These are phyloP conservation scores for Lycaena phlaeas DNA, from an alignment of 2,888 invertebrate species.

Conservation along the genomic window DNA sequence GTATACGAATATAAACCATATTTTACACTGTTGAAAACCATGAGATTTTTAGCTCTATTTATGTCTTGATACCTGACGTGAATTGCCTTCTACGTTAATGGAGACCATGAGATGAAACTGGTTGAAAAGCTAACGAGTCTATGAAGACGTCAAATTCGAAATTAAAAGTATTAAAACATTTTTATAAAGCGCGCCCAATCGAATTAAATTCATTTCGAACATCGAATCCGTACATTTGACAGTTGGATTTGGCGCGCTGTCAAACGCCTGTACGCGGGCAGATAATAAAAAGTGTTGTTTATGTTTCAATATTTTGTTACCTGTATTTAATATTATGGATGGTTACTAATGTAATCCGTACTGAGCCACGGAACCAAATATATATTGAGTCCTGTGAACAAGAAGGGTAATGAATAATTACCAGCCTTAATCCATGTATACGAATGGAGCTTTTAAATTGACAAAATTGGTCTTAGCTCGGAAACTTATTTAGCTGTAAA, in stretches of 20 bases:
- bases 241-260: conserved; percentile 19
- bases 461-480: conserved; percentile 53
- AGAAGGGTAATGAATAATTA: conserved; percentile 59
- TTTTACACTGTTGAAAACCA: conserved; percentile 66
- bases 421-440: conserved; percentile 82
- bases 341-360: conserved; percentile 13
- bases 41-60: conserved; percentile 67
- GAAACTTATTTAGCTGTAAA: conserved; percentile 40
- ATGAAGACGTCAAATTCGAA: neutral
- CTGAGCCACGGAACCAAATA: conserved; percentile 28
- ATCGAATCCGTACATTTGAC: conserved; percentile 11
- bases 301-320: conserved; percentile 20
- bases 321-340: conserved; percentile 18
- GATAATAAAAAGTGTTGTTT: conserved; percentile 16
- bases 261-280: conserved; percentile 11
- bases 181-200: conserved; percentile 4
- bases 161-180: conserved; percentile 5
- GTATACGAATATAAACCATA: conserved; percentile 68
- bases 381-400: conserved; percentile 31
- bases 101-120: neutral
- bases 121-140: neutral
- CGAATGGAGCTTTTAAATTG: conserved; percentile 64
- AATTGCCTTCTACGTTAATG: conserved; percentile 44
- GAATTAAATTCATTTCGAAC: neutral
- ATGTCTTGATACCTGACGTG: conserved; percentile 59